Evolutionary conservation across 2,113 vertebrate species (phyloP).

Genomic region (Vidua macroura): DNA sequence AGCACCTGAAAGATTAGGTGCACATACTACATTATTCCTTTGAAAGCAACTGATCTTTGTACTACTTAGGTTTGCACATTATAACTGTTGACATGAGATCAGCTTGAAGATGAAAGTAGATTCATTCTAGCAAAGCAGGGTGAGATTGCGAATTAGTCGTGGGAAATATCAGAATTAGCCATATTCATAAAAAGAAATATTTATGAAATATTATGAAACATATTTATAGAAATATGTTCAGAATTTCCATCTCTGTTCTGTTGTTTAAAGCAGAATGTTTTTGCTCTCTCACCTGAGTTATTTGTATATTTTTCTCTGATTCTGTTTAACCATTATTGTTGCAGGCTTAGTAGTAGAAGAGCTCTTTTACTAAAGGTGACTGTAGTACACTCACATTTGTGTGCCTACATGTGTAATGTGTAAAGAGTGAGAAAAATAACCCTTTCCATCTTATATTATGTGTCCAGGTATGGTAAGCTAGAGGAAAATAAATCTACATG

Average conservation of each 20-base stretch:
- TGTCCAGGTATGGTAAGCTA: not conserved
- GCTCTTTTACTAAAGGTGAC: not conserved
- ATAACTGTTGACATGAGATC: not conserved
- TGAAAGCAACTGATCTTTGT: not conserved
- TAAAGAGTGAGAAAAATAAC: not conserved
- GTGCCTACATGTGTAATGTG: rapidly evolving
- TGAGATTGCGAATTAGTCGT: not conserved
- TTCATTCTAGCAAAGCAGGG: not conserved
- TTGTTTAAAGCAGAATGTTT: not conserved
- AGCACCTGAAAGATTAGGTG: not conserved
- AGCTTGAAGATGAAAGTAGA: not conserved
- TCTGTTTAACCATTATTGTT: not conserved
- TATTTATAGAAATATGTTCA: not conserved
- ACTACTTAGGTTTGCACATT: not conserved
- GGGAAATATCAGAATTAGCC: not conserved
- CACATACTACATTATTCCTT: not conserved
- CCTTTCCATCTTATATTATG: not conserved
- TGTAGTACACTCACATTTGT: not conserved
- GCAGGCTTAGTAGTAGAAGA: not conserved
- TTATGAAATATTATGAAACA: not conserved
- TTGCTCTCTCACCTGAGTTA: not conserved
- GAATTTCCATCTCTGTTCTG: not conserved
- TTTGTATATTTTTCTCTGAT: not conserved
- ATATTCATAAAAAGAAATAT: not conserved
- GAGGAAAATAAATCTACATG: not conserved